phyloP scores from a whole-genome alignment of 2,797 vertebrate species.

The Tragopan temminckii region DNA sequence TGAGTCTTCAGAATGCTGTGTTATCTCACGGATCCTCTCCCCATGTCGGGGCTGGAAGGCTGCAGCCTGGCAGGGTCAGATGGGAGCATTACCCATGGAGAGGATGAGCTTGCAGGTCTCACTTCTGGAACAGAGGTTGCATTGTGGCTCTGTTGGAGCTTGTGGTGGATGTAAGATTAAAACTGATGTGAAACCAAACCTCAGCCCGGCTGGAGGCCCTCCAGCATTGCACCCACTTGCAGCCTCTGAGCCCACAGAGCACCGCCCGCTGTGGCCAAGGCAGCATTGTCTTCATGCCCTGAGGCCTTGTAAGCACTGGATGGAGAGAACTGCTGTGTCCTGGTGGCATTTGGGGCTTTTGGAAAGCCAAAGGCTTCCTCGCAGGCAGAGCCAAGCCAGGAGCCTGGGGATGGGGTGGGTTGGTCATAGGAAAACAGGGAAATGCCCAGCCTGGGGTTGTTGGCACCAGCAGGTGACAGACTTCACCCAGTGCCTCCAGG shows the following conservation, averaged over 20 bases:
- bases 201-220: background rate
- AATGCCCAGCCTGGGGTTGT: background rate
- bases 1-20: accelerated
- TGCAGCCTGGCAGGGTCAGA: accelerated
- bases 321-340: accelerated
- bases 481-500: background rate
- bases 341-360: background rate
- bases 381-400: accelerated
- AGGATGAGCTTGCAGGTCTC: background rate
- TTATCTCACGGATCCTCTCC: background rate
- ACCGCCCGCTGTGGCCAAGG: accelerated
- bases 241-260: background rate
- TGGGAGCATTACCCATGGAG: background rate
- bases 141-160: background rate
- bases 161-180: background rate
- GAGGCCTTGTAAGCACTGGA: background rate
- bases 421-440: background rate
- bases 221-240: accelerated
- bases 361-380: background rate
- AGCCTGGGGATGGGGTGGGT: background rate
- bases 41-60: accelerated
- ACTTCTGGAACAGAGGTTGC: background rate
- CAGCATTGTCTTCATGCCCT: background rate
- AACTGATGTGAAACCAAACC: background rate
- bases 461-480: background rate